phyloP scores from a whole-genome alignment of 1,140 invertebrate genomes.

The Mercenaria mercenaria region DNA sequence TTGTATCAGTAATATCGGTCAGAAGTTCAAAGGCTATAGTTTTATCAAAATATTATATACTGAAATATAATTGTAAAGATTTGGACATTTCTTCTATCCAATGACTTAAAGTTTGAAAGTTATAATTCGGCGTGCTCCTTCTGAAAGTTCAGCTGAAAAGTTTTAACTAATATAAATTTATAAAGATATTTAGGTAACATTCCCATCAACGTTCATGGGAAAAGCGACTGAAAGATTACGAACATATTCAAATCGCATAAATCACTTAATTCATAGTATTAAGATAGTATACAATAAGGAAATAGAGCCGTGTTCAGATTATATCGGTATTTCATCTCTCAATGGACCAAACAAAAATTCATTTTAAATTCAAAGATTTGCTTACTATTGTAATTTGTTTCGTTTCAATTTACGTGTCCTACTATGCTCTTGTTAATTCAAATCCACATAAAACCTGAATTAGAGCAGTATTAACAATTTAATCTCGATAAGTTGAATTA shows the following conservation, averaged over 20 bases:
- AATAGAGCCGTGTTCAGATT: background rate
- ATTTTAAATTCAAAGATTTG: background rate
- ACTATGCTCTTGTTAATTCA: background rate
- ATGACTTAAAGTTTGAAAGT: background rate
- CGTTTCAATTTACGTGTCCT: background rate
- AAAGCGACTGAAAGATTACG: background rate
- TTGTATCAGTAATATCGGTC: background rate
- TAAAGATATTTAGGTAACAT: background rate
- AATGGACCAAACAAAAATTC: slow-evolving; percentile 10
- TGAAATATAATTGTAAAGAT: background rate
- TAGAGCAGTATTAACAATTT: background rate
- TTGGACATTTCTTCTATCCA: background rate
- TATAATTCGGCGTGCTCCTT: background rate
- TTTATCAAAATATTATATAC: background rate
- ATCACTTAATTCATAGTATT: background rate
- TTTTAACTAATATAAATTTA: background rate
- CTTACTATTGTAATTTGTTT: slow-evolving; percentile 2
- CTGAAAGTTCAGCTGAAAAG: background rate
- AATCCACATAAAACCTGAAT: slow-evolving; percentile 4
- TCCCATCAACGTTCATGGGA: background rate
- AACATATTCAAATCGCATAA: slow-evolving; percentile 11
- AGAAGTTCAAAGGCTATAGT: background rate
- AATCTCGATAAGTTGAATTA: slow-evolving; percentile 7
- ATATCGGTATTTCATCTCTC: background rate
- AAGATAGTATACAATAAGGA: background rate